These are phyloP conservation scores for Metacarcinus magister DNA, from an alignment of 2,888 invertebrate species.

Conservation along the genomic window DNA sequence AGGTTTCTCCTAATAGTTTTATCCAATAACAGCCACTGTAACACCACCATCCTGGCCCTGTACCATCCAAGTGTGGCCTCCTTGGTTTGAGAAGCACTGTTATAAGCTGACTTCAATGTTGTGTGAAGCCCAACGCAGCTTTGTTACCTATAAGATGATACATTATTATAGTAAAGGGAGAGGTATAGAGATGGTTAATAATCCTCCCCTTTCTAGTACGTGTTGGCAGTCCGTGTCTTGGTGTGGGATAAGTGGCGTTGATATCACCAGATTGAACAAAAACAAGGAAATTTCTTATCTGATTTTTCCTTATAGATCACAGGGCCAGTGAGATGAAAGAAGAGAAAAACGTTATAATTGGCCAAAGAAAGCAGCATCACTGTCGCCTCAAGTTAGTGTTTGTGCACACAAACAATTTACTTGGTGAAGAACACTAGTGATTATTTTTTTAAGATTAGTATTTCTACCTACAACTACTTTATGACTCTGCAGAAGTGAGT, in stretches of 20 bases:
- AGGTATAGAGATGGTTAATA: background rate
- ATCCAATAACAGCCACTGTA: background rate
- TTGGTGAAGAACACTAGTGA: slow-evolving; percentile 35
- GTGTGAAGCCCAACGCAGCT: background rate
- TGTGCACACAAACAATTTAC: background rate
- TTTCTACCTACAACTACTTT: background rate
- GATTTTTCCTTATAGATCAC: background rate
- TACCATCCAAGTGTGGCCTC: background rate
- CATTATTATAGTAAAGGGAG: background rate
- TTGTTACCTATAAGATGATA: background rate
- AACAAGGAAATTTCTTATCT: background rate
- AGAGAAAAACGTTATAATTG: background rate
- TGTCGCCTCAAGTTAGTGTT: background rate
- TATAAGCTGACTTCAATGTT: background rate
- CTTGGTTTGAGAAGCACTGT: background rate
- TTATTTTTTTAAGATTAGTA: slow-evolving; percentile 19
- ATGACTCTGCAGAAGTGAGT: background rate
- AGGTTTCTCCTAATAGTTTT: background rate
- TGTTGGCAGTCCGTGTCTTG: background rate
- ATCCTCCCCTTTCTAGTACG: background rate
- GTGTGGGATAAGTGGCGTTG: slow-evolving; percentile 4
- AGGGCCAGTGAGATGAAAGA: background rate
- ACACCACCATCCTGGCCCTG: background rate
- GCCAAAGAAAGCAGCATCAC: slow-evolving; percentile 36
- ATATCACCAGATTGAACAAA: background rate